Evolutionary conservation across 2,113 vertebrate species (phyloP).

Genomic region (Ceuthmochares aereus): DNA sequence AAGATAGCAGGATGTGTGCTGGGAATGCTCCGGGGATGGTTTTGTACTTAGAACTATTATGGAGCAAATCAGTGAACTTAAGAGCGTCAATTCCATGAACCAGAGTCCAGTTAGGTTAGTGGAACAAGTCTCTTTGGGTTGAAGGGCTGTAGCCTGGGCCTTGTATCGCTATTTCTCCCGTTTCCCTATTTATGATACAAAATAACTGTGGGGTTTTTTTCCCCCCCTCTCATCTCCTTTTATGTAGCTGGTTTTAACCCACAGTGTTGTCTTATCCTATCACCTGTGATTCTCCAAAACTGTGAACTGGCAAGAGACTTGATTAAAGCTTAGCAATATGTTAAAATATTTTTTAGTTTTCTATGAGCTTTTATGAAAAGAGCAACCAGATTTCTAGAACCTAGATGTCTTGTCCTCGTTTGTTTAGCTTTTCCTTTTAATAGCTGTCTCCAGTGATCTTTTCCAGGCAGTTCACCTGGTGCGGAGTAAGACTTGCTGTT

Average conservation of each 20-base stretch:
- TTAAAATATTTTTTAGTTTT: not conserved
- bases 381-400: not conserved
- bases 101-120: not conserved
- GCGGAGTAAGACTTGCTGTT: not conserved
- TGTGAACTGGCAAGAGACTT: not conserved
- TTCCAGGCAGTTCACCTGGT: not conserved
- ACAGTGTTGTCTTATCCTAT: not conserved
- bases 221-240: accelerated
- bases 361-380: not conserved
- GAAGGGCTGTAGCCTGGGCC: not conserved
- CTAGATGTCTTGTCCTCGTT: not conserved
- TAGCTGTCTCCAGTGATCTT: not conserved
- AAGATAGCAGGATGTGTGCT: not conserved
- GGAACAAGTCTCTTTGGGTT: not conserved
- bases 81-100: not conserved
- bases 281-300: not conserved
- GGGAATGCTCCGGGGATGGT: not conserved
- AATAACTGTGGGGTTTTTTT: not conserved
- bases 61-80: conserved; percentile 28
- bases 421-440: not conserved
- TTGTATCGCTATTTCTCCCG: not conserved
- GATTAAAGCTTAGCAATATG: not conserved
- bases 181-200: not conserved
- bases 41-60: not conserved
- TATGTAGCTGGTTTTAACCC: not conserved